phyloP scores from a whole-genome alignment of 2,113 vertebrate genomes.

The Aptenodytes forsteri region DNA sequence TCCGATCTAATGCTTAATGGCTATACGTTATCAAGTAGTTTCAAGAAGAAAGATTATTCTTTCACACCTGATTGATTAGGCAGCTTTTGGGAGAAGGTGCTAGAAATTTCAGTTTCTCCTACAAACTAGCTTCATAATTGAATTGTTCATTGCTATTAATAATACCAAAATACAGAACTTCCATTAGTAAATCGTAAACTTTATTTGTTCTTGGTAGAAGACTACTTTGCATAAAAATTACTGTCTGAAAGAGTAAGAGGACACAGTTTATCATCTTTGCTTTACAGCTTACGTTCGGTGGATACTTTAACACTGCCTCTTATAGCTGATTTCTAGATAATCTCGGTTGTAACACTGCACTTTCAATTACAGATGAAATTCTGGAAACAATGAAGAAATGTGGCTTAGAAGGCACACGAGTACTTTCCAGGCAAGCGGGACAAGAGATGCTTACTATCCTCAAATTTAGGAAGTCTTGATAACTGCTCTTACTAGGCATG shows the following conservation, averaged over 20 bases:
- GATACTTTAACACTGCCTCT: not conserved
- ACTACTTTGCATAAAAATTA: not conserved
- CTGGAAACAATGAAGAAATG: conserved; percentile 70
- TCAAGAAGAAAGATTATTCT: not conserved
- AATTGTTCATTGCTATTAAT: not conserved
- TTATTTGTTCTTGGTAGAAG: not conserved
- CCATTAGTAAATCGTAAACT: not conserved
- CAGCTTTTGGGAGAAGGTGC: not conserved
- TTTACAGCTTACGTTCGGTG: not conserved
- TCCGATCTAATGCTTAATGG: not conserved
- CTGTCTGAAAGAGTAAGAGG: not conserved
- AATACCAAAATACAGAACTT: not conserved
- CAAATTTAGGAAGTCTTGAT: conserved; percentile 70
- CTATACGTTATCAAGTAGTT: not conserved
- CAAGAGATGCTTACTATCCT: conserved; percentile 85
- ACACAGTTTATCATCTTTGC: not conserved
- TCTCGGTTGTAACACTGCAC: not conserved
- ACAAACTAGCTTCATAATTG: not conserved
- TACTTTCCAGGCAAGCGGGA: conserved; percentile 82
- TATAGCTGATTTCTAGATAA: not conserved
- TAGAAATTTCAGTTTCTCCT: not conserved
- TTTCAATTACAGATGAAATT: conserved; percentile 85
- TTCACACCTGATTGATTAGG: not conserved
- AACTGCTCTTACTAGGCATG: not conserved
- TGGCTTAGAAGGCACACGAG: conserved; percentile 78